Conservation (phyloP, 92 coral and sea anemone species). For the Zoanthus solanderi region DNA sequence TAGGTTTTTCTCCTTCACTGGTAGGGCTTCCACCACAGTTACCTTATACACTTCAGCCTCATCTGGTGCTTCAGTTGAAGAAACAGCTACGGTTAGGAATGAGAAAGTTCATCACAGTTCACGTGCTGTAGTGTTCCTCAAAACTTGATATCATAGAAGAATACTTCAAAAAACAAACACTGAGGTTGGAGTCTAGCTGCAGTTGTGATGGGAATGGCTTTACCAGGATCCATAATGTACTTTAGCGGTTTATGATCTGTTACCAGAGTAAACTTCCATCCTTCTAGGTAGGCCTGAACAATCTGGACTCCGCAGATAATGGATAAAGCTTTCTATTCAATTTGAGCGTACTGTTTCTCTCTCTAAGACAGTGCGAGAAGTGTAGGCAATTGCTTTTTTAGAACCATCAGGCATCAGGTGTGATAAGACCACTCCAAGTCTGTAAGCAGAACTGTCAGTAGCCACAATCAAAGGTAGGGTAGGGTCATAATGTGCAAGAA, state of each 20-base stretch:
- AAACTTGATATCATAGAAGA: not conserved
- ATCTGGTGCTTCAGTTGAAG: not conserved
- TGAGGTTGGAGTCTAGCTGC: not conserved
- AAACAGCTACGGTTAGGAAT: too few species aligned
- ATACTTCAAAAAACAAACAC: not conserved
- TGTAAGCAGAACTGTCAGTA: too few species aligned
- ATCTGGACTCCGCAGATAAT: not conserved
- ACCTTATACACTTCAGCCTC: not conserved
- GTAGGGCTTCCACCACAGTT: not conserved
- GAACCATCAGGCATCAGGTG: too few species aligned
- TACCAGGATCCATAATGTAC: not conserved
- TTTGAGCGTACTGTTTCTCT: not conserved
- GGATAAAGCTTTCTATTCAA: too few species aligned
- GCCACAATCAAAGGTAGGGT: too few species aligned
- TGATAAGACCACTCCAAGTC: too few species aligned
- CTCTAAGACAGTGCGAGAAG: not conserved
- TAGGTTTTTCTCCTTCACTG: not conserved
- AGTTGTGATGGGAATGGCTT: not conserved
- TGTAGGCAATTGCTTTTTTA: too few species aligned
- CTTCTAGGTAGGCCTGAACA: not conserved
- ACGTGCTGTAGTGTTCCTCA: not conserved
- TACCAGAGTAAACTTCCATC: too few species aligned
- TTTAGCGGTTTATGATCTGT: not conserved
- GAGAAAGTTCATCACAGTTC: not conserved
- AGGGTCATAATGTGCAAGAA: too few species aligned